Evolutionary conservation across 2,113 vertebrate species (phyloP).

Genomic region (Bolborhynchus lineola): DNA sequence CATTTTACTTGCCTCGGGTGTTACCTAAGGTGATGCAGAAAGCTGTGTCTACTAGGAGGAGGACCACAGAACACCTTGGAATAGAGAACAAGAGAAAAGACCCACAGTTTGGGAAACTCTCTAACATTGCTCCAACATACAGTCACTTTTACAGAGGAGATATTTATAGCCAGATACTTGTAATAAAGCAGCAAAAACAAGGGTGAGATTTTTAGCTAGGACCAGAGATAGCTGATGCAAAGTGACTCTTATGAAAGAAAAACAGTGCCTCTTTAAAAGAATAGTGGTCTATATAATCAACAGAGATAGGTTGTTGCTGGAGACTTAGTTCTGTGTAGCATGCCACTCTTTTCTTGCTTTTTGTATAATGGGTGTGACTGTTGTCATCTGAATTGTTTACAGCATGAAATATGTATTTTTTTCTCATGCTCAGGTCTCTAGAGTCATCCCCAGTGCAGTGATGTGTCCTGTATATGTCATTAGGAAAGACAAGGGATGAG

Average conservation of each 20-base stretch:
- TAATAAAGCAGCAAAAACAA: neutral
- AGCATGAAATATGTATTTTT: neutral
- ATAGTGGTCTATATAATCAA: neutral
- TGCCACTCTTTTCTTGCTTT: neutral
- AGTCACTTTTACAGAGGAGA: slow-evolving; percentile 61
- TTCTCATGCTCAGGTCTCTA: neutral
- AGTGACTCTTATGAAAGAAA: neutral
- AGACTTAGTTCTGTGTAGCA: neutral
- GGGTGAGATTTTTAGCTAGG: neutral
- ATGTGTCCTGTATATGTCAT: neutral
- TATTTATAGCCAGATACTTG: neutral
- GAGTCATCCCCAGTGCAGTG: neutral
- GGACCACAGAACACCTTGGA: slow-evolving; percentile 11
- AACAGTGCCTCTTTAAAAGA: neutral
- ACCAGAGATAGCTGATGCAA: neutral
- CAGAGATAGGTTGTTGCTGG: neutral
- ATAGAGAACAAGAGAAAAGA: slow-evolving; percentile 61
- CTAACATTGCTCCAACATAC: slow-evolving; percentile 39
- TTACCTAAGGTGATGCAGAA: slow-evolving; percentile 14
- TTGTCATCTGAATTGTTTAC: neutral
- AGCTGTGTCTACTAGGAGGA: slow-evolving; percentile 68
- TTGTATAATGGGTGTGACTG: neutral
- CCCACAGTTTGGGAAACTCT: slow-evolving; percentile 62
- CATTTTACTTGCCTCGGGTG: neutral
- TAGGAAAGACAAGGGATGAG: neutral